Percentiles rank a stretch among this genome's conserved stretches.
Evolutionary conservation across 2,113 vertebrate species (phyloP).

Genomic region (Zingel zingel): DNA sequence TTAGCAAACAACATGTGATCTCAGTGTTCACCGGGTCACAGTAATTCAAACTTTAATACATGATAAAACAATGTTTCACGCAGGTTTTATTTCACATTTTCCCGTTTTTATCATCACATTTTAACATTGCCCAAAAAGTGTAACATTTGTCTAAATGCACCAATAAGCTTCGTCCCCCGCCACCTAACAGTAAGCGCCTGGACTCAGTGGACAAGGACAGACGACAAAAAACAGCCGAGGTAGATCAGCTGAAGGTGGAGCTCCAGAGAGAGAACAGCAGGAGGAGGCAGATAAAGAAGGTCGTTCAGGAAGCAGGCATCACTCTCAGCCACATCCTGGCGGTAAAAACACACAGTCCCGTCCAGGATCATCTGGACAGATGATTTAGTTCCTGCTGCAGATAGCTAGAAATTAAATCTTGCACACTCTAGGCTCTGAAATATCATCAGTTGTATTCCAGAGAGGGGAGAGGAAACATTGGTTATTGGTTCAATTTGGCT

Average conservation of each 20-base stretch:
- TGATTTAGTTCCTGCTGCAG: not conserved
- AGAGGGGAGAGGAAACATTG: not conserved
- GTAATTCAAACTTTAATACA: no score
- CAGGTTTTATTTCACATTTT: no score
- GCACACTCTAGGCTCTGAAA: not conserved
- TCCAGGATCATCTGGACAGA: not conserved
- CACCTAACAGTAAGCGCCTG: slow-evolving; percentile 16
- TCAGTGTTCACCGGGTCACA: no score
- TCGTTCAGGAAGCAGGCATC: slow-evolving; percentile 65
- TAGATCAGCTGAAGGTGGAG: slow-evolving; percentile 23
- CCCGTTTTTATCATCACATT: no score
- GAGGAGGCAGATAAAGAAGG: slow-evolving; percentile 38
- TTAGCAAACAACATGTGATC: no score
- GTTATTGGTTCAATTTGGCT: not conserved
- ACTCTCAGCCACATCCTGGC: slow-evolving; percentile 71
- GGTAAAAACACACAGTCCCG: slow-evolving; percentile 47
- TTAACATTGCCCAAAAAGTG: no score
- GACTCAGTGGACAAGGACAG: not conserved
- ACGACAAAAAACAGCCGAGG: not conserved
- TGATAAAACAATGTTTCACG: no score
- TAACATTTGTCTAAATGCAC: no score
- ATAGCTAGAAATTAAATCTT: not conserved
- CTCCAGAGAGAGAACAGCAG: slow-evolving; percentile 66
- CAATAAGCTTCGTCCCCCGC: no score
- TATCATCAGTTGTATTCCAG: not conserved